phyloP scores from a whole-genome alignment of 2,113 vertebrate species.

The Thamnophis sirtalis region DNA sequence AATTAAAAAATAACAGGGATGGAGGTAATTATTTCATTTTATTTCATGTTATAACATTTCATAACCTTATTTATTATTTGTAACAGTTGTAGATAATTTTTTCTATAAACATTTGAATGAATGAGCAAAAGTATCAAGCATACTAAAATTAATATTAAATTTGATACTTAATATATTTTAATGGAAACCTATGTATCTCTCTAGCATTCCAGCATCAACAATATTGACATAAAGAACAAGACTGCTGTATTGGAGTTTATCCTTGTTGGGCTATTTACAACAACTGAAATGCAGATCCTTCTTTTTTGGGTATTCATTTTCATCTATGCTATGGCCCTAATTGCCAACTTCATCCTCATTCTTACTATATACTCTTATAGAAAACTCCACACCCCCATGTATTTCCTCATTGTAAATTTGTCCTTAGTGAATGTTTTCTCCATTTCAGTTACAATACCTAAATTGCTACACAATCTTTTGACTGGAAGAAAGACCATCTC shows the following conservation, averaged over 20 bases:
- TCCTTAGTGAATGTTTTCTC: conserved; percentile 23
- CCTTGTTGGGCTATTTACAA: neutral
- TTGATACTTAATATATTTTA: neutral
- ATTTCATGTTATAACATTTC: neutral
- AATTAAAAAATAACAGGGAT: neutral
- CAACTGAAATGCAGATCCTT: neutral
- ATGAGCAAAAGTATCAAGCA: neutral
- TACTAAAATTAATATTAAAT: neutral
- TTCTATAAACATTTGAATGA: neutral
- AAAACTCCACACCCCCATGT: conserved; percentile 18
- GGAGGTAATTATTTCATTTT: neutral
- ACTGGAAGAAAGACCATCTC: conserved; percentile 36
- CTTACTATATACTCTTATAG: neutral
- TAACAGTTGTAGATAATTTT: neutral
- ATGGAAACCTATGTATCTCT: neutral
- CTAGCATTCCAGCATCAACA: neutral
- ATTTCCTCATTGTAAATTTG: neutral
- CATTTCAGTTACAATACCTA: conserved; percentile 43
- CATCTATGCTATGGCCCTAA: neutral
- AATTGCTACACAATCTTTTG: conserved; percentile 34
- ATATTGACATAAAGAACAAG: neutral
- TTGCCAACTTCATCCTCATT: conserved; percentile 15
- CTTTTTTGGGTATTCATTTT: conserved; percentile 18
- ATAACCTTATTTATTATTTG: neutral
- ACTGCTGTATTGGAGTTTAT: neutral